Conservation (phyloP, 2,888 invertebrate species). For the Epinotia bilunana region DNA sequence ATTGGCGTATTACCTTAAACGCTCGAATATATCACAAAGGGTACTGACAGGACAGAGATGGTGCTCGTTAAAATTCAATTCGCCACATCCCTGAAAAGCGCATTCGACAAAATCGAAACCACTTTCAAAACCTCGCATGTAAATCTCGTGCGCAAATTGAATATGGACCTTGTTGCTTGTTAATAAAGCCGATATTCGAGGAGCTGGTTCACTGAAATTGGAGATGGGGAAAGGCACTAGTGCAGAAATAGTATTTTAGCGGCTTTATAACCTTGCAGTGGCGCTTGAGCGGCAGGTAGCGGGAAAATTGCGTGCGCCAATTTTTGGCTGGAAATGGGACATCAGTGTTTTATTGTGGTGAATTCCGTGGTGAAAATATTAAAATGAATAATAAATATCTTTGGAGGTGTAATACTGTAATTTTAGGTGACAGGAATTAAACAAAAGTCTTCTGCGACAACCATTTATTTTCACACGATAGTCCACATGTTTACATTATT, state of each 20-base stretch:
- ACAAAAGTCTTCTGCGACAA: too few species aligned
- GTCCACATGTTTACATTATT: too few species aligned
- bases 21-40: slow-evolving; percentile 30
- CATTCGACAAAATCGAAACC: slow-evolving; percentile 31
- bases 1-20: slow-evolving; percentile 28
- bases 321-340: slow-evolving; percentile 15
- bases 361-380: background rate
- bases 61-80: slow-evolving; percentile 43
- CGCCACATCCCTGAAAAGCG: slow-evolving; percentile 27
- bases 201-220: background rate
- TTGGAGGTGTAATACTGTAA: too few species aligned
- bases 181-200: background rate
- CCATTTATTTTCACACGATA: too few species aligned
- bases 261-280: slow-evolving; percentile 31
- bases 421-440: too few species aligned
- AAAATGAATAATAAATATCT: background rate
- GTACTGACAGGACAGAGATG: slow-evolving; percentile 31
- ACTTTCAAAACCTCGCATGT: slow-evolving; percentile 20
- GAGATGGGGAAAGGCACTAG: slow-evolving; percentile 15
- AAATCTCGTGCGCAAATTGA: background rate
- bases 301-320: slow-evolving; percentile 17
- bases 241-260: slow-evolving; percentile 31
- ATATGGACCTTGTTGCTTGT: slow-evolving; percentile 4
- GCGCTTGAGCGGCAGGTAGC: slow-evolving; percentile 13
- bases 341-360: slow-evolving; percentile 8